Evolutionary conservation across 2,888 invertebrate genomes (phyloP).

Genomic region (Luperina testacea): DNA sequence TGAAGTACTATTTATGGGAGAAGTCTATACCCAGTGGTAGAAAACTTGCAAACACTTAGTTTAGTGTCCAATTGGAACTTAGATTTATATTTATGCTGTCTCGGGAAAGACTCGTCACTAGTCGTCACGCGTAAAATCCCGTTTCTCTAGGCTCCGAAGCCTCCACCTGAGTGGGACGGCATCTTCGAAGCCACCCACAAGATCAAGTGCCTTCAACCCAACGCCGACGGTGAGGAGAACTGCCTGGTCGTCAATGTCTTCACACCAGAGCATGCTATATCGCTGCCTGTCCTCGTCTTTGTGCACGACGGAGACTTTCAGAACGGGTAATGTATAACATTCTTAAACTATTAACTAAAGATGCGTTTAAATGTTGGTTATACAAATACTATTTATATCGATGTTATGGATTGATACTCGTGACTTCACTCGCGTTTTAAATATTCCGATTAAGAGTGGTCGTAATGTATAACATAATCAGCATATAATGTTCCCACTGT

Average conservation of each 20-base stretch:
- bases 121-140: slow-evolving; percentile 2
- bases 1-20: neutral
- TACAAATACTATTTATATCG: slow-evolving; percentile 43
- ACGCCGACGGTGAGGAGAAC: slow-evolving; percentile 79
- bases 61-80: neutral
- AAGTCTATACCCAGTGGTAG: neutral
- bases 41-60: neutral
- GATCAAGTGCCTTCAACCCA: slow-evolving; percentile 80
- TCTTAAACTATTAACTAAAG: slow-evolving; percentile 5
- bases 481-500: neutral
- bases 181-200: slow-evolving; percentile 84
- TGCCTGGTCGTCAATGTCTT: slow-evolving; percentile 87
- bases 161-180: slow-evolving; percentile 82
- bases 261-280: slow-evolving; percentile 71
- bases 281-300: slow-evolving; percentile 79
- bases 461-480: neutral
- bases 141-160: slow-evolving; percentile 76
- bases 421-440: slow-evolving; percentile 9
- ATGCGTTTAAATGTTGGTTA: slow-evolving; percentile 15
- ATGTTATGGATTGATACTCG: slow-evolving; percentile 11
- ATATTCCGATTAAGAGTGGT: slow-evolving; percentile 8
- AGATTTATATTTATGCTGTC: neutral
- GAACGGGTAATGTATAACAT: slow-evolving; percentile 75
- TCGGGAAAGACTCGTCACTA: neutral
- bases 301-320: slow-evolving; percentile 87